A percentile compares a stretch with the other conserved stretches of the same genome.
phyloP scores from a whole-genome alignment of 2,113 vertebrate species.

The Euleptes europaea region DNA sequence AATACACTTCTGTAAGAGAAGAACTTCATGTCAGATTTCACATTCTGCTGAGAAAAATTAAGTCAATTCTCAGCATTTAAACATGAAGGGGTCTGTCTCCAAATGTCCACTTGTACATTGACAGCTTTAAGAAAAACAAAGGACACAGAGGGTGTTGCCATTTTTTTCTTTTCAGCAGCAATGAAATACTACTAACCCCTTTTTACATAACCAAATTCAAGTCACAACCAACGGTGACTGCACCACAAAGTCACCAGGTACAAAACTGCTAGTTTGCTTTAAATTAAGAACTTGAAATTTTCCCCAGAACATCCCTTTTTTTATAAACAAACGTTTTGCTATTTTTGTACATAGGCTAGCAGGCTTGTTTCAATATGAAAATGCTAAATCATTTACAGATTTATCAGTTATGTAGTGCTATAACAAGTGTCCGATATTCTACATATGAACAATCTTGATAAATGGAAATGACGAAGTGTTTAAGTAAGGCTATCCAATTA shows the following conservation, averaged over 20 bases:
- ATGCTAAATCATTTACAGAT: conserved; percentile 99
- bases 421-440: conserved; percentile 97
- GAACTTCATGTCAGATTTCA: conserved; percentile 87
- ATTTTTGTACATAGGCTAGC: conserved; percentile 98
- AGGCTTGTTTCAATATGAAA: conserved; percentile 99
- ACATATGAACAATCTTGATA: conserved; percentile 97
- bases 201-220: conserved; percentile 87
- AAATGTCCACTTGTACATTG: conserved; percentile 82
- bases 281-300: conserved; percentile 83
- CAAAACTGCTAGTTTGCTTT: conserved; percentile 83
- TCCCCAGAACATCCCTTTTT: conserved; percentile 84
- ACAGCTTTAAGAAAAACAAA: conserved; percentile 83
- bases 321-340: conserved; percentile 96
- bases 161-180: conserved; percentile 81
- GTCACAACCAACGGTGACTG: conserved; percentile 88
- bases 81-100: conserved; percentile 82
- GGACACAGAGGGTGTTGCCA: conserved; percentile 83
- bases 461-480: conserved; percentile 89
- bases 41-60: conserved; percentile 85
- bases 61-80: conserved; percentile 83
- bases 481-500: conserved; percentile 91
- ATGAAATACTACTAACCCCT: conserved; percentile 84
- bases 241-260: conserved; percentile 85
- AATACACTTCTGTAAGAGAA: conserved; percentile 82
- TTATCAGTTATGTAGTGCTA: conserved; percentile 98